phyloP scores from a whole-genome alignment of 2,113 vertebrate species.

The Peromyscus polionotus region DNA sequence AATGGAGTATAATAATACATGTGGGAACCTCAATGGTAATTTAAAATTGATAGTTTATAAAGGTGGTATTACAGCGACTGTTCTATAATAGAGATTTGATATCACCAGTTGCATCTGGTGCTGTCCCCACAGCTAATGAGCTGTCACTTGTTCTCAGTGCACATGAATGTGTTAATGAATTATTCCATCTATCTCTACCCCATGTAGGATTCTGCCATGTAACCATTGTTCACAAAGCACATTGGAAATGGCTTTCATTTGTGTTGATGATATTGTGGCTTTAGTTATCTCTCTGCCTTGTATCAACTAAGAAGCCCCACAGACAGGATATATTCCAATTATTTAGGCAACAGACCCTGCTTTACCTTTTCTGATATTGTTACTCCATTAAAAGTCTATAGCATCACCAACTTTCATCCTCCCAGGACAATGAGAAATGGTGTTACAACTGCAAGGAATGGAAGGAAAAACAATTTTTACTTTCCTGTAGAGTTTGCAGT shows the following conservation, averaged over 20 bases:
- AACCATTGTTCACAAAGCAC: neutral
- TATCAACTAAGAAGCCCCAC: neutral
- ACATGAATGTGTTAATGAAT: neutral
- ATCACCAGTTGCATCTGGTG: neutral
- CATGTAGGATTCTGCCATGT: neutral
- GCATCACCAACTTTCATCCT: neutral
- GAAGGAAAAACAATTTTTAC: neutral
- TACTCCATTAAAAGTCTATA: neutral
- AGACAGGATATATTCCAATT: neutral
- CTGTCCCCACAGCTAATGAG: neutral
- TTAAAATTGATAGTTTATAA: neutral
- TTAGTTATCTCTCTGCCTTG: neutral
- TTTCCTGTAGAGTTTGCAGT: neutral
- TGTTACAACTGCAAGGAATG: neutral
- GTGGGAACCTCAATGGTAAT: neutral
- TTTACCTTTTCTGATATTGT: neutral
- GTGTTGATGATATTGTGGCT: neutral
- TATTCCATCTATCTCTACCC: too few species aligned
- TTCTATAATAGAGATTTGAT: neutral
- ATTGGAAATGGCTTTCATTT: neutral
- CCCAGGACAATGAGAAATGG: neutral
- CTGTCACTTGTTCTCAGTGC: neutral
- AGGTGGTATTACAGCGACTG: neutral
- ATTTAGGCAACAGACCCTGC: neutral
- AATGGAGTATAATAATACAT: neutral